Evolutionary conservation across 2,797 vertebrate genomes (phyloP), one percentile per base, ranked within the genome.

Genomic region (Cirrhinus molitorella): DNA sequence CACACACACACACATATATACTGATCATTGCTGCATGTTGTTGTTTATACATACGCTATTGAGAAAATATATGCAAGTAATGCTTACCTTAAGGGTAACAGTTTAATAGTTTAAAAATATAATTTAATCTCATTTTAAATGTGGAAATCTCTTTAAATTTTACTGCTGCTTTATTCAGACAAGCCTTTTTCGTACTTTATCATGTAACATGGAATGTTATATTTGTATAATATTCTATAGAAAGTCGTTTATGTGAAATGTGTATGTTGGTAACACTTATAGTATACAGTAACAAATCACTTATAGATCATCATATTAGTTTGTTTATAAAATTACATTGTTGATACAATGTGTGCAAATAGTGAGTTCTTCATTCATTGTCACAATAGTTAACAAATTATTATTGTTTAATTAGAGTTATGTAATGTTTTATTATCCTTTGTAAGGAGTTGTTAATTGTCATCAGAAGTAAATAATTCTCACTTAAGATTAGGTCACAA

Each of bases 101-200:
- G n/a, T n/a, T n/a, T n/a, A n/a, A 57, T 75, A n/a, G 53, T 57
- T 57, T 23, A 57, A 57, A n/a, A 9, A 4, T 1, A 23, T 87
- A 13, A 45, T 67, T 31, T 45, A 70, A 63, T 4, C 61, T 34
- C 5, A 57, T 49, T 68, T 49, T 67, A 74, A 82, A 59, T 80
- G n/a, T 31, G 11, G 5, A 12, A 40, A 80, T 88, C 87, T 88
- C 85, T 85, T 90, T 85, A 89, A 88, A 87, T 81, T 43, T 17
- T 77, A 53, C 21, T 57, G 57, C 28, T 3, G 13, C 17, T n/a
- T n/a, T n/a, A 55, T 53, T 78, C 80, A 73, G 84, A 49, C 55
- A 43, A 49, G 78, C 31, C 14, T 75, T 68, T 85, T 82, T 23
- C 0, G 37, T 74, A 53, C 76, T 88, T 87, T 81, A 37, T 83